Evolutionary conservation across 2,888 invertebrate genomes (phyloP).

Genomic region (Crepidodera aurea): DNA sequence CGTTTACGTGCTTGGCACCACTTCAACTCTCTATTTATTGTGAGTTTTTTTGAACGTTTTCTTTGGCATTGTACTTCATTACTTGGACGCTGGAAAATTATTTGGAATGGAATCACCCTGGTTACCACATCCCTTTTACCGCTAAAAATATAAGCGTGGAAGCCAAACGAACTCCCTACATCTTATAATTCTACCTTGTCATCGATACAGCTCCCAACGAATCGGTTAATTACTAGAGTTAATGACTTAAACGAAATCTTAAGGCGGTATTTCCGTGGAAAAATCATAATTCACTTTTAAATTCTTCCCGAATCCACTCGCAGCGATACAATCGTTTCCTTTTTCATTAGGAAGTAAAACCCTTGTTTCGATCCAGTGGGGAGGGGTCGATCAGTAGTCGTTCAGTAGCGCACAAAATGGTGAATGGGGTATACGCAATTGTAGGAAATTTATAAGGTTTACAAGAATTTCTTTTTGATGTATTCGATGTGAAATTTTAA

Average conservation of each 20-base stretch:
- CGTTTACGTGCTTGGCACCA: no score
- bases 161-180: conserved; percentile 3
- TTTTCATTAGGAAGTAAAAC: conserved; percentile 28
- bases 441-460: no score
- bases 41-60: no score
- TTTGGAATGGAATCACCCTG: no score
- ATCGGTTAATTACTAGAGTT: conserved; percentile 1
- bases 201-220: not conserved
- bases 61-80: no score
- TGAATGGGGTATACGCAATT: no score
- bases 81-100: no score
- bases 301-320: conserved; percentile 21
- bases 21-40: no score
- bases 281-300: conserved; percentile 25
- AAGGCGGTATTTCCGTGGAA: conserved; percentile 8
- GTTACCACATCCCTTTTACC: no score
- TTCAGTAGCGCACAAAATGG: not conserved
- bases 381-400: not conserved
- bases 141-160: no score
- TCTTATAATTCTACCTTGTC: not conserved
- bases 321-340: conserved; percentile 26
- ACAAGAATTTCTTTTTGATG: no score
- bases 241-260: conserved; percentile 12
- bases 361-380: conserved; percentile 2
- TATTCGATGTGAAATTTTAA: no score